Conservation (phyloP, 2,888 invertebrate species). For the Tyria jacobaeae region DNA sequence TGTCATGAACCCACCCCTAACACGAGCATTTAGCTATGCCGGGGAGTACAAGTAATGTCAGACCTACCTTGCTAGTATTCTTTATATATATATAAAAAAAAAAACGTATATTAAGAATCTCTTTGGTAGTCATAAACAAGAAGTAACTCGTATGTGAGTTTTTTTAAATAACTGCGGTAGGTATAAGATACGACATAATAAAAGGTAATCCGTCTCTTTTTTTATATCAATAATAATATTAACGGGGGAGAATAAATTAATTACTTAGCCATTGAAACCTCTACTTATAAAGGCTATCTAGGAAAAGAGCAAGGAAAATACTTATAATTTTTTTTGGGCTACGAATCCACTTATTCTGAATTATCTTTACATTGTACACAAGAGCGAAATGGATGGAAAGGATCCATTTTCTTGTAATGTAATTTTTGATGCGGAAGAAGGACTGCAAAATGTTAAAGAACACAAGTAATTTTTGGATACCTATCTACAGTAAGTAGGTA, state of each 20-base stretch:
- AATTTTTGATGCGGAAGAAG: conserved; percentile 53
- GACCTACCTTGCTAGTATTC: no score
- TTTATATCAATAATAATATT: conserved; percentile 1
- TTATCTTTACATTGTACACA: conserved; percentile 40
- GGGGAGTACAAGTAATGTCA: no score
- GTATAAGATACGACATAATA: no score
- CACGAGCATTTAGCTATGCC: no score
- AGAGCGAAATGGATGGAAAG: conserved; percentile 51
- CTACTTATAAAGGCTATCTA: conserved; percentile 11
- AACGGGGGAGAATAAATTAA: conserved; percentile 8
- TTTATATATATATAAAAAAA: no score
- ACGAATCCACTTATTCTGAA: conserved; percentile 32
- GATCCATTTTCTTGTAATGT: conserved; percentile 45
- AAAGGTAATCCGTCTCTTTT: neutral
- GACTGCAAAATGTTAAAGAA: conserved; percentile 45
- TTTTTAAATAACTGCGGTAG: neutral
- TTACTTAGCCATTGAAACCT: conserved; percentile 13
- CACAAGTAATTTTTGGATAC: conserved; percentile 60
- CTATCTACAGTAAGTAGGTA: conserved; percentile 52
- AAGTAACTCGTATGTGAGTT: no score
- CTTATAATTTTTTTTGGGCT: conserved; percentile 24
- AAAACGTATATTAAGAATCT: no score
- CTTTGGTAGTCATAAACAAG: no score
- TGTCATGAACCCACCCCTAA: no score
- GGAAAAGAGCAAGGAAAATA: conserved; percentile 16